These are phyloP conservation scores for Psilopogon haemacephalus DNA, from an alignment of 2,113 vertebrate species.

Conservation along the genomic window DNA sequence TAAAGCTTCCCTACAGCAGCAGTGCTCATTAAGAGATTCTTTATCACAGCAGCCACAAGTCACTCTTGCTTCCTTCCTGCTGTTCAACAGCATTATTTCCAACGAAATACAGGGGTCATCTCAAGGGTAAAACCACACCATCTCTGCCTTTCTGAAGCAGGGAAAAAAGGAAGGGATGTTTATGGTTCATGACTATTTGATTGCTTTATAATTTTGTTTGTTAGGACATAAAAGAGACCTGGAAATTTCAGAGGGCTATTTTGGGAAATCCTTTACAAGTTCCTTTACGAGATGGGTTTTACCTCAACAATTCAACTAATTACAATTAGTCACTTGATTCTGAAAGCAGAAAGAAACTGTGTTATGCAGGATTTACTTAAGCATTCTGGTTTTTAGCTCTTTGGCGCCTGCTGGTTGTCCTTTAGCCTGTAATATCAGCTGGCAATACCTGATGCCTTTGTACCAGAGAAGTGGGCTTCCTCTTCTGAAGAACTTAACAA, in stretches of 20 bases:
- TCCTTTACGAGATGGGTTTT: not conserved
- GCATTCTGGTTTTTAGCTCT: not conserved
- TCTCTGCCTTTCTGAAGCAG: not conserved
- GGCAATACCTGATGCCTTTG: not conserved
- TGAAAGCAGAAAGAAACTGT: conserved; percentile 23
- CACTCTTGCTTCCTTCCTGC: conserved; percentile 17
- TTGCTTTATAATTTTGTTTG: conserved; percentile 11
- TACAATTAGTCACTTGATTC: not conserved
- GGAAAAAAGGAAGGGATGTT: not conserved
- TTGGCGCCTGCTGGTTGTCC: not conserved
- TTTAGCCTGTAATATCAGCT: conserved; percentile 4
- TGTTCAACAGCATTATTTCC: not conserved
- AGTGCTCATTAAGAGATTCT: not conserved
- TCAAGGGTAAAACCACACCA: not conserved
- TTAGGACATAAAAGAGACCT: not conserved
- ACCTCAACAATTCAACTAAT: conserved; percentile 24
- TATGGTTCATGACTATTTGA: not conserved
- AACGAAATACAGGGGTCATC: not conserved
- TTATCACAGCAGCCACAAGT: not conserved
- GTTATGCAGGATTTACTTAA: conserved; percentile 19
- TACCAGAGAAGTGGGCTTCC: not conserved
- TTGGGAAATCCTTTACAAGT: conserved; percentile 26
- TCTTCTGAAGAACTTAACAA: not conserved
- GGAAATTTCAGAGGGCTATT: conserved; percentile 23
- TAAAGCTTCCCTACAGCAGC: not conserved